Evolutionary conservation across 2,888 invertebrate species (phyloP), one percentile per base, ranked within the genome.

Genomic region (Melitaea athalia): DNA sequence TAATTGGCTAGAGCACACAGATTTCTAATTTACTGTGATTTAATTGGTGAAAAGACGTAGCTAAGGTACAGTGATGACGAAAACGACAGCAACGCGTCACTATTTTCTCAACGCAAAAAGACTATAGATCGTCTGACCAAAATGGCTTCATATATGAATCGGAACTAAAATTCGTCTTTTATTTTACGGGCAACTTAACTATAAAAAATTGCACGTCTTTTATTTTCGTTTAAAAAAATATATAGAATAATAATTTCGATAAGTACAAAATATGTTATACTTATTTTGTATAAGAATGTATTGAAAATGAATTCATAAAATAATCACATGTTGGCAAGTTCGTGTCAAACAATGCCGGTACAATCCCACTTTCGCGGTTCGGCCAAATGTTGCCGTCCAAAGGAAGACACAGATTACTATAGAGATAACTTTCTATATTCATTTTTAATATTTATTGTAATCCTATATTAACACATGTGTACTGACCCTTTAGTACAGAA

Each of bases 281-380:
- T n/a, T n/a, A 57, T 57, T 42, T 57, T 63, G 47, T 59, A 67
- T 45, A 57, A 70, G 68, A 71, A 73, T 71, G 71, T 78, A 76
- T 78, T 72, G 76, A 75, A 79, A 86, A 83, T 80, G 75, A 83
- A 84, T 78, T 81, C 76, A 77, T 84, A 77, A 74, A 69, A 78
- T 83, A 86, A 87, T 85, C 79, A 84, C 79, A 80, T 77, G 79
- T 76, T 79, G 78, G 74, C 77, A 72, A 75, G 80, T 77, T 67
- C 55, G 78, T 81, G 84, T 83, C 85, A 84, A 83, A 87, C 86
- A 88, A 89, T 85, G 81, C 81, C 78, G 78, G 77, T 76, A 78
- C 76, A 81, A 81, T 83, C 72, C 82, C 81, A 87, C 85, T 89
- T 89, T 87, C 86, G 87, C 84, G 86, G 86, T 86, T 79, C 78